Evolutionary conservation across 2,888 invertebrate species (phyloP), one percentile per base, ranked within the genome.

Genomic region (Mamestra brassicae): DNA sequence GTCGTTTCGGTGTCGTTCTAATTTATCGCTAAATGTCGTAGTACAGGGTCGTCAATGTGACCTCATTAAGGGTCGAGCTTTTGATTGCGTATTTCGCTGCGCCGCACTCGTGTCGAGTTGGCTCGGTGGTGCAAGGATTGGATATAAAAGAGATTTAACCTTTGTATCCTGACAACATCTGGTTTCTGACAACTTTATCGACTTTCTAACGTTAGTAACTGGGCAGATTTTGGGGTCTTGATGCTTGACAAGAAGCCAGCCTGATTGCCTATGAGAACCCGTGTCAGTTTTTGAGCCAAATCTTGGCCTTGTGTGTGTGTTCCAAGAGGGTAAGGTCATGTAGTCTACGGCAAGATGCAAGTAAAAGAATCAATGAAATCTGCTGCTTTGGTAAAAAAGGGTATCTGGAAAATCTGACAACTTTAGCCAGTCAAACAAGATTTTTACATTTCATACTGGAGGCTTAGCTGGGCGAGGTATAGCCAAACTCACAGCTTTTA

Each of bases 401-500:
- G 60, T 26, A 1, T 60, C 7, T 17, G 61, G 7, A 52, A 3
- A 11, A 34, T 38, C 11, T 2, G 38, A n/a, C 8, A n/a, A 55
- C 45, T 55, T 72, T 26, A 80, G 34, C 76, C 74, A 83, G 13
- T 78, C 57, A 73, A 61, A 76, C 26, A 80, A 47, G 11, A 77
- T 4, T 17, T 73, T 54, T 11, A 71, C 69, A 34, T 69, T 61
- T 17, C 65, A 69, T 50, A 69, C 7, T 13, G n/a, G 15, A 61
- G 36, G 34, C n/a, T n/a, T n/a, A n/a, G 60, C 6, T 72, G 65
- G 34, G 42, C 7, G 55, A 55, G 42, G 5, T n/a, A 55, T 42
- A 67, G 78, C 68, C 54, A 38, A n/a, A n/a, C n/a, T n/a, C 1
- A 81, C 36, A 71, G 83, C 85, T 61, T 76, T 78, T 36, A 60